Percentiles rank a stretch among this genome's conserved stretches.
phyloP scores from a whole-genome alignment of 2,113 vertebrate genomes.

The Sceloporus undulatus region DNA sequence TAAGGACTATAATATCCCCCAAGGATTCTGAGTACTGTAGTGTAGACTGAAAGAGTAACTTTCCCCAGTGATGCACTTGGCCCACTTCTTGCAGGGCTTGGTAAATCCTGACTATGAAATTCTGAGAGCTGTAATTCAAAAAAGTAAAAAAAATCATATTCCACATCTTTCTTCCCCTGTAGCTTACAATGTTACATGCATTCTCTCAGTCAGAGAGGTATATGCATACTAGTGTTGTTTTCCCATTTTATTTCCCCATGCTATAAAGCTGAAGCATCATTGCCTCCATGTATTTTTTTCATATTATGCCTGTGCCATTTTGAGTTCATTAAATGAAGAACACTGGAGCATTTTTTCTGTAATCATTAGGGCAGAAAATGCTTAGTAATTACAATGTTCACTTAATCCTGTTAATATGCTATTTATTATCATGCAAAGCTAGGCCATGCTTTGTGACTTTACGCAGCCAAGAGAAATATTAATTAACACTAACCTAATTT shows the following conservation, averaged over 20 bases:
- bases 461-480: conserved; percentile 29
- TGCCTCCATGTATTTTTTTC: conserved; percentile 22
- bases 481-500: background rate
- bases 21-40: too few species aligned
- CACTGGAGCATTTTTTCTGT: background rate
- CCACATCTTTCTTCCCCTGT: background rate
- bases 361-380: background rate
- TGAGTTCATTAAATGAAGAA: conserved; percentile 5
- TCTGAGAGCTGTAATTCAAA: too few species aligned
- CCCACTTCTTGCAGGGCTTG: too few species aligned
- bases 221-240: background rate
- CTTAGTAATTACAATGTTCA: conserved; percentile 31
- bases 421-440: conserved; percentile 23
- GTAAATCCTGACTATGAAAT: too few species aligned
- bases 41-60: too few species aligned
- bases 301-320: background rate
- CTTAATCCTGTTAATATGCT: conserved; percentile 19
- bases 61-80: too few species aligned
- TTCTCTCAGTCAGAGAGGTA: background rate
- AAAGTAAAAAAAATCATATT: too few species aligned
- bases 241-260: background rate
- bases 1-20: too few species aligned
- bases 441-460: background rate
- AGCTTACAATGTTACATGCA: background rate
- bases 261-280: conserved; percentile 1